Evolutionary conservation across 2,888 invertebrate species (phyloP), one percentile per base, ranked within the genome.

Genomic region (Idaea biselata): DNA sequence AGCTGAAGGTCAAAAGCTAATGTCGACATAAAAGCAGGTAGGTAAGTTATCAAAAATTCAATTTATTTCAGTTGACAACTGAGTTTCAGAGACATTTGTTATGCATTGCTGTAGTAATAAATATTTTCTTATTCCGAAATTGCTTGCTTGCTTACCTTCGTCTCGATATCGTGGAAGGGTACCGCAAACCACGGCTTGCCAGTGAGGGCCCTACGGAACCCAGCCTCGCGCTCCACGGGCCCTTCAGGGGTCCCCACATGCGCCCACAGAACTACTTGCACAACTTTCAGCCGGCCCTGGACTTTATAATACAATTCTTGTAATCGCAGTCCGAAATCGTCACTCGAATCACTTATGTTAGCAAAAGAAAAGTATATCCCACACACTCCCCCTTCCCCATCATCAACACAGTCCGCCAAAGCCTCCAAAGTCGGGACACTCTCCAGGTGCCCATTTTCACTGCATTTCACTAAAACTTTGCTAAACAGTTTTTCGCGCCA

Each of bases 311-410:
- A 95, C 53, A 95, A 86, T 65, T 94, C 94, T 69, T 93, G 89
- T 74, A 95, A 85, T 73, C 94, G 94, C 69, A 94, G 93, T 16
- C 95, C 94, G 69, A 95, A 95, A 77, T 95, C 95, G 78, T 95
- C 95, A 89, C 94, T 94, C 58, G 94, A 93, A 68, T 94, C 93
- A 81, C 94, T 95, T 67, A 95, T 94, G 74, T 95, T 95, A 16
- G 95, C 95, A 79, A 95, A 95, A 60, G 95, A 95, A 82, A 95
- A 95, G 80, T 95, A 95, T 69, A 95, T 91, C 33, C 95, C 95
- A 74, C 94, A 94, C 31, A 91, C 84, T 60, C 94, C 82, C 14
- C 93, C 93, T 14, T 90, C 92, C 0, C 89, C 90, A 55, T 88
- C 87, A 1, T 94, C 89, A 11, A 89, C 90, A 68, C 90, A 91